Conservation (phyloP, 2,888 invertebrate genomes). For the Andrena marginata region DNA sequence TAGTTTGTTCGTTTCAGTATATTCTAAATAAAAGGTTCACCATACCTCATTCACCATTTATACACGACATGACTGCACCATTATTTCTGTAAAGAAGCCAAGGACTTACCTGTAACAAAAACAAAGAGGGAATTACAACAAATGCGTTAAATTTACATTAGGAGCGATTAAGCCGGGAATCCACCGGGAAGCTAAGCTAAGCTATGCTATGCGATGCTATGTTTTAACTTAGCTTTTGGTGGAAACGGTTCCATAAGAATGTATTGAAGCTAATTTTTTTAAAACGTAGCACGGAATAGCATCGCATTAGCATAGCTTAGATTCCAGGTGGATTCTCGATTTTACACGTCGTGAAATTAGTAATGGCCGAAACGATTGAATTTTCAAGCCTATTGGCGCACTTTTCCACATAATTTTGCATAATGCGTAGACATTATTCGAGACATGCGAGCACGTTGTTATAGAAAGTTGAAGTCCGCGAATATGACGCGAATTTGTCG, state of each 20-base stretch:
- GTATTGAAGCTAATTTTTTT: too few species aligned
- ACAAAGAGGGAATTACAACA: not conserved
- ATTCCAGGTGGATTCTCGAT: too few species aligned
- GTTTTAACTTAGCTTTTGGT: too few species aligned
- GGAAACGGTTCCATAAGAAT: too few species aligned
- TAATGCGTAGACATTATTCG: slow-evolving; percentile 1
- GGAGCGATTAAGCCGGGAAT: not conserved
- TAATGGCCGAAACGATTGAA: not conserved
- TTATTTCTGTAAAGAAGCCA: not conserved
- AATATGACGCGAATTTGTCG: slow-evolving; percentile 8
- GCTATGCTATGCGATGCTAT: too few species aligned
- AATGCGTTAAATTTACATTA: not conserved
- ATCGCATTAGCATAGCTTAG: too few species aligned
- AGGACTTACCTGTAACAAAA: slow-evolving; percentile 60
- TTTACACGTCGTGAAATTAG: too few species aligned
- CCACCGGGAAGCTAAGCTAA: not conserved
- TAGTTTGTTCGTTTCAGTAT: too few species aligned
- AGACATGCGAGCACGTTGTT: not conserved
- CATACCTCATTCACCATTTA: not conserved
- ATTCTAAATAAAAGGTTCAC: not conserved
- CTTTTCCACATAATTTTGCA: not conserved
- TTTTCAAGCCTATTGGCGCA: not conserved
- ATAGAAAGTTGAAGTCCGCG: slow-evolving; percentile 12
- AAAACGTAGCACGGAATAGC: too few species aligned
- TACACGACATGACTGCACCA: not conserved